These are phyloP conservation scores for Pseudolaguvia tuberculata DNA, from an alignment of 2,113 vertebrate species.

Conservation along the genomic window DNA sequence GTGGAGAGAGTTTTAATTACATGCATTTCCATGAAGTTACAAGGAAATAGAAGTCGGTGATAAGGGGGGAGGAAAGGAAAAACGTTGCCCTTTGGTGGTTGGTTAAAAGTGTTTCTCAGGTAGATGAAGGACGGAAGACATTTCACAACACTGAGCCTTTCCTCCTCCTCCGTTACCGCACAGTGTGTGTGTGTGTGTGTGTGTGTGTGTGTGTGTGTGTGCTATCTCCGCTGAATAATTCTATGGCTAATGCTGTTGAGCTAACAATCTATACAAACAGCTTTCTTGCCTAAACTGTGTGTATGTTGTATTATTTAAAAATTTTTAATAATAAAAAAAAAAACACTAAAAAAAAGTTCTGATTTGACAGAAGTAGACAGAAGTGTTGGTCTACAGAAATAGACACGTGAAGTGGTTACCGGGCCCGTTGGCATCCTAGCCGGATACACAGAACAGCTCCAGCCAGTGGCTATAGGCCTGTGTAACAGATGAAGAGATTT, in stretches of 20 bases:
- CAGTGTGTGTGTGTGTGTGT: constrained; percentile 13
- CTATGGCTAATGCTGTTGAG: constrained; percentile 21
- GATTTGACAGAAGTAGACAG: constrained; percentile 57
- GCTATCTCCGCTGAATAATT: no score
- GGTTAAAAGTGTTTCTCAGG: constrained; percentile 13
- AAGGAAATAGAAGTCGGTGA: not conserved
- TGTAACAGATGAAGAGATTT: constrained; percentile 82
- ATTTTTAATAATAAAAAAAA: constrained; percentile 21
- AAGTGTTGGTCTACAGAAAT: constrained; percentile 71
- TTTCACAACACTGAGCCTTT: constrained; percentile 72
- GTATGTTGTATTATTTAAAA: not conserved
- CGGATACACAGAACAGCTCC: constrained; percentile 80
- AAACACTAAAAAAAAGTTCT: constrained; percentile 43
- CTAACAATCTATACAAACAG: constrained; percentile 17
- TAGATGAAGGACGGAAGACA: constrained; percentile 17
- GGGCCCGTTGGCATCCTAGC: constrained; percentile 76
- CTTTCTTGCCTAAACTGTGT: constrained; percentile 29
- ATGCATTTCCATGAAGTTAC: not conserved
- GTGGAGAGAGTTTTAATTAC: not conserved
- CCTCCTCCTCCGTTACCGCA: constrained; percentile 50
- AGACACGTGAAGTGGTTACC: constrained; percentile 81
- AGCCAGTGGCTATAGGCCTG: constrained; percentile 84
- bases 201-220: constrained; percentile 25
- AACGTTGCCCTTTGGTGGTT: constrained; percentile 39
- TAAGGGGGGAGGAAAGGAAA: constrained; percentile 7